A percentile compares a stretch with the other conserved stretches of the same genome.
These are phyloP conservation scores for Halichoerus grypus DNA, from an alignment of 2,113 vertebrate species.

Conservation along the genomic window DNA sequence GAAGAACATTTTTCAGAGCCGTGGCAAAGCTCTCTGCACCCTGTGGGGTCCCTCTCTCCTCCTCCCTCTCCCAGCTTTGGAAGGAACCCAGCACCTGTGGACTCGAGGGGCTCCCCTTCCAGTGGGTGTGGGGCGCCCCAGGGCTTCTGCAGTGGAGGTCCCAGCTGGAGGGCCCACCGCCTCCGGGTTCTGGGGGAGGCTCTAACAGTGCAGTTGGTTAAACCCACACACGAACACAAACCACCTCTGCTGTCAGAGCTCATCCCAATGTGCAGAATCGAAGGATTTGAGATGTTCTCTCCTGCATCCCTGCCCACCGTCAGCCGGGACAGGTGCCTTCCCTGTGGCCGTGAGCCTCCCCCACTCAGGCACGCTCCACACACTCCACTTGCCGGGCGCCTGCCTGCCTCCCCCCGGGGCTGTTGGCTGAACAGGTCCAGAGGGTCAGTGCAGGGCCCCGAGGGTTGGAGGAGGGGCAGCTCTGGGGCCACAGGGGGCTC, in stretches of 20 bases:
- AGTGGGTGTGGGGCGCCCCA: no score
- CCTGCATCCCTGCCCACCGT: neutral
- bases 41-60: neutral
- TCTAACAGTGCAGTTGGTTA: neutral
- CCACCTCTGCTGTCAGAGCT: neutral
- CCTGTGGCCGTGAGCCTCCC: neutral
- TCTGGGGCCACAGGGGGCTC: neutral
- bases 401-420: neutral
- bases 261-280: neutral
- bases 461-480: neutral
- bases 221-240: neutral
- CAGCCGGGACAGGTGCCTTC: no score
- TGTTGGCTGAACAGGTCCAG: neutral
- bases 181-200: neutral
- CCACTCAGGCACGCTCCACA: neutral
- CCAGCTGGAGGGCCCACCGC: fast-evolving
- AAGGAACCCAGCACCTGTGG: neutral
- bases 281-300: neutral
- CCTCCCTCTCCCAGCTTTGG: neutral
- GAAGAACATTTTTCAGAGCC: neutral
- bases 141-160: neutral
- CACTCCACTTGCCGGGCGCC: neutral
- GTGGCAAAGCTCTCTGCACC: neutral
- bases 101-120: no score
- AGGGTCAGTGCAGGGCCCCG: neutral